A percentile compares a stretch with the other conserved stretches of the same genome.
Evolutionary conservation across 2,888 invertebrate genomes (phyloP).

Genomic region (Gymnoscelis rufifasciata): DNA sequence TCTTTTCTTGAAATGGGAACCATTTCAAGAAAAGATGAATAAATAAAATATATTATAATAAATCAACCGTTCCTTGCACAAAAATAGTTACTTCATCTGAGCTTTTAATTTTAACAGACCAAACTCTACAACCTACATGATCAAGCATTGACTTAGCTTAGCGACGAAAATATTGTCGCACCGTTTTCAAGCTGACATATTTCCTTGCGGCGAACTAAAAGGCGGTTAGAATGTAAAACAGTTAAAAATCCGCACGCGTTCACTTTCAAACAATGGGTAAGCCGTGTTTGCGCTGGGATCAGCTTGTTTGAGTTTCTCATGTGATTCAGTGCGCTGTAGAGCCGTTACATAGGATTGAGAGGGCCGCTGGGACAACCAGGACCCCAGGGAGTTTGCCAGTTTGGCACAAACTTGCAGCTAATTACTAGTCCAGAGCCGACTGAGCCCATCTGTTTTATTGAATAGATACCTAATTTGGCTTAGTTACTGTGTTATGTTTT

Average conservation of each 20-base stretch:
- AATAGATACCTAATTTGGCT: too few species aligned
- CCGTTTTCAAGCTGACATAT: too few species aligned
- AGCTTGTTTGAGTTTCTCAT: conserved; percentile 69
- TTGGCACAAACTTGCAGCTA: conserved; percentile 6
- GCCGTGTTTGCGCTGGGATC: conserved; percentile 60
- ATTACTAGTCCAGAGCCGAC: background rate
- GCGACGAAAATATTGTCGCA: too few species aligned
- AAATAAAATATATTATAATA: too few species aligned
- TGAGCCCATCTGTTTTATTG: background rate
- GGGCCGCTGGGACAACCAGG: conserved; percentile 14
- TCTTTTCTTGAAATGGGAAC: too few species aligned
- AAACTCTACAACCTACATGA: too few species aligned
- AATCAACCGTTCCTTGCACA: too few species aligned
- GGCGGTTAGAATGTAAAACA: conserved; percentile 33
- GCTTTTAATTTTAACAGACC: too few species aligned
- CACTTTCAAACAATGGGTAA: conserved; percentile 60
- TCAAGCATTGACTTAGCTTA: too few species aligned
- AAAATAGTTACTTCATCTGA: too few species aligned
- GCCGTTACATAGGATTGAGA: conserved; percentile 13
- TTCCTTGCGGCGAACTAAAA: conserved; percentile 28
- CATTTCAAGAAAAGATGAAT: too few species aligned
- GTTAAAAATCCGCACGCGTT: conserved; percentile 43
- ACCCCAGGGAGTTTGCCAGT: conserved; percentile 8
- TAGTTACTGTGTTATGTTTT: background rate
- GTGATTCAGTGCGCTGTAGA: conserved; percentile 37